Evolutionary conservation across 2,113 vertebrate species (phyloP).

Genomic region (Microcebus ravelobensis): DNA sequence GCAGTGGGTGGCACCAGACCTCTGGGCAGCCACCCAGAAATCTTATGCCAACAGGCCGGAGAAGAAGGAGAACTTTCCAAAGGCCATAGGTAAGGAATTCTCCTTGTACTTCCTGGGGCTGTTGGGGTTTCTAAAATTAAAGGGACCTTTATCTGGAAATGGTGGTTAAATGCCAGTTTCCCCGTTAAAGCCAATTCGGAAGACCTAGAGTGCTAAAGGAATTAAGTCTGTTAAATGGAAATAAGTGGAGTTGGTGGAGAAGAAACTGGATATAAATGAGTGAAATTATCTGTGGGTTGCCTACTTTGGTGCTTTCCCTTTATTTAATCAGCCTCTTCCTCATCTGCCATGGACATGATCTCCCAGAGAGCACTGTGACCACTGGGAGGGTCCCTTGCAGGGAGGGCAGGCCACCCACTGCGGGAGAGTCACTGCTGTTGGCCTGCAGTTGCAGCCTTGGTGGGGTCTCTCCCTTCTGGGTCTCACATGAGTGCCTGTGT

Average conservation of each 20-base stretch:
- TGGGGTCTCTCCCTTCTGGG: not conserved
- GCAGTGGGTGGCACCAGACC: not conserved
- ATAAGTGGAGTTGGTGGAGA: slow-evolving; percentile 76
- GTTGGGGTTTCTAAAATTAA: slow-evolving; percentile 62
- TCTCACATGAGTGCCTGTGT: accelerated
- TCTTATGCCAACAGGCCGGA: not conserved
- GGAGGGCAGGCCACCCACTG: not conserved
- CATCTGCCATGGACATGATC: slow-evolving; percentile 58
- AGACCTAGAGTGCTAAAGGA: slow-evolving; percentile 76
- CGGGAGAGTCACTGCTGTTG: not conserved
- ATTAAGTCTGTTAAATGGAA: slow-evolving; percentile 80
- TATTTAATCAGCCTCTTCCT: slow-evolving; percentile 77
- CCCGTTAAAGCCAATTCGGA: slow-evolving; percentile 74
- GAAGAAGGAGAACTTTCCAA: slow-evolving; percentile 4
- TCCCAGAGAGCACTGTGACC: slow-evolving; percentile 24
- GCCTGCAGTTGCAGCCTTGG: not conserved
- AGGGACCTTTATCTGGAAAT: slow-evolving; percentile 71
- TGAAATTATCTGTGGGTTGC: slow-evolving; percentile 74
- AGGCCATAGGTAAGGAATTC: slow-evolving; percentile 58
- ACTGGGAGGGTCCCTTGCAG: not conserved
- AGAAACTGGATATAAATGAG: slow-evolving; percentile 78
- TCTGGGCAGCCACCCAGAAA: not conserved
- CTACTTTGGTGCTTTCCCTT: slow-evolving; percentile 57
- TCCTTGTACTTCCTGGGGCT: slow-evolving; percentile 49
- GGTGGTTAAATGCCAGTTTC: slow-evolving; percentile 79